phyloP scores from a whole-genome alignment of 2,888 invertebrate species.

The Balanococcus diminutus region DNA sequence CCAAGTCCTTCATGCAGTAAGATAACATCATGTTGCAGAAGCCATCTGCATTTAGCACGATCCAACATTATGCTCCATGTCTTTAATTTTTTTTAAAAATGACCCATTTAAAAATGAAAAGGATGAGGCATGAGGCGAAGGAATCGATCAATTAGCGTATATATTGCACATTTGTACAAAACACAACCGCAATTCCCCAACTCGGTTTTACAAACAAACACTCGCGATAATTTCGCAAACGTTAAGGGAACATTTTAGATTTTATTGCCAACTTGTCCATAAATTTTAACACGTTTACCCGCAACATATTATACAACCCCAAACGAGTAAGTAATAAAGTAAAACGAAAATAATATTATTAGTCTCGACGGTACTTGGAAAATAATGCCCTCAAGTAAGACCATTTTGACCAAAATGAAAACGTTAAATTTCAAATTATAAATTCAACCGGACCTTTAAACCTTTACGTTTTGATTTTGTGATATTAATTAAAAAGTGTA shows the following conservation, averaged over 20 bases:
- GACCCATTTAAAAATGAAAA: no score
- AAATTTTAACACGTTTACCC: neutral
- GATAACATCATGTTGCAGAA: no score
- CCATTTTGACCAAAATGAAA: neutral
- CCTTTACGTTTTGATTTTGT: neutral
- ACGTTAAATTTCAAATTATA: constrained; percentile 22
- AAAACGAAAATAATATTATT: constrained; percentile 26
- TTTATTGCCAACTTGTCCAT: neutral
- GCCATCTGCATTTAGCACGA: no score
- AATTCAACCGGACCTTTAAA: neutral
- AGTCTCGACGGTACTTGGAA: neutral
- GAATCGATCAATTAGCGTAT: no score
- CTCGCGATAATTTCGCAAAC: neutral
- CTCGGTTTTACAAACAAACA: neutral
- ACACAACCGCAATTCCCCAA: neutral
- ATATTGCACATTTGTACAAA: neutral
- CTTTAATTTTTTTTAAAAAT: no score
- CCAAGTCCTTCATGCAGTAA: no score
- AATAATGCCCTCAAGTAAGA: neutral
- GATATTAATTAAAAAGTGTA: neutral
- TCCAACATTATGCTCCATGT: no score
- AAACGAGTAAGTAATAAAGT: neutral
- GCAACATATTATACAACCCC: neutral
- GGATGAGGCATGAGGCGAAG: no score
- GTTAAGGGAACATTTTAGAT: neutral